Evolutionary conservation across 1,140 invertebrate genomes (phyloP).

Genomic region (Zaprionus inermis): DNA sequence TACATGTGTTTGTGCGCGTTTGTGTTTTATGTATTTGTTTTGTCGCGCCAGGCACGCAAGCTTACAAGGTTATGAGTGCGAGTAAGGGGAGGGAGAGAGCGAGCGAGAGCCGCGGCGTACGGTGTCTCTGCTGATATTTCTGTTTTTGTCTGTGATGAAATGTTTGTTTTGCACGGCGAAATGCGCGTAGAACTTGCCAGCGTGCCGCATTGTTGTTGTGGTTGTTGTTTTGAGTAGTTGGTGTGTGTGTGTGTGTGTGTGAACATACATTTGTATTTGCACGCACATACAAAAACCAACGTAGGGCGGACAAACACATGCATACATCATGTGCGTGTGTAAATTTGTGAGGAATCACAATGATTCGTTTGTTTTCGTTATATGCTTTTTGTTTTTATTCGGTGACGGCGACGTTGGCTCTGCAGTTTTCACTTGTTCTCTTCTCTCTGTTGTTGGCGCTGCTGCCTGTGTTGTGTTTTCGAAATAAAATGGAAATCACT

Average conservation of each 20-base stretch:
- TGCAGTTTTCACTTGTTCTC: slow-evolving; percentile 57
- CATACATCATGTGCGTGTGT: slow-evolving; percentile 10
- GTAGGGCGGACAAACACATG: background rate
- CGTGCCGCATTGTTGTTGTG: slow-evolving; percentile 46
- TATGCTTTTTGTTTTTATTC: slow-evolving; percentile 71
- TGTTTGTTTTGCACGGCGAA: slow-evolving; percentile 81
- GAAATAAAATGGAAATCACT: slow-evolving; percentile 71
- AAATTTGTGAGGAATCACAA: slow-evolving; percentile 31
- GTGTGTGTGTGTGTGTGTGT: slow-evolving; percentile 12
- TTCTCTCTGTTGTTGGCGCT: slow-evolving; percentile 32
- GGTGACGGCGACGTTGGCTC: slow-evolving; percentile 17
- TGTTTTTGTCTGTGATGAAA: slow-evolving; percentile 72
- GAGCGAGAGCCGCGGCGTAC: slow-evolving; percentile 4
- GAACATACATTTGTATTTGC: slow-evolving; percentile 11
- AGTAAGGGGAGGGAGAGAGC: slow-evolving; percentile 13
- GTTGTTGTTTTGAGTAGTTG: slow-evolving; percentile 69
- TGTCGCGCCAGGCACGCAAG: slow-evolving; percentile 63
- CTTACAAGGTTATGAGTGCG: slow-evolving; percentile 22
- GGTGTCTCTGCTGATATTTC: slow-evolving; percentile 68
- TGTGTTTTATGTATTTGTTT: slow-evolving; percentile 69
- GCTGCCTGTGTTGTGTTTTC: slow-evolving; percentile 71
- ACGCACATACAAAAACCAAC: background rate
- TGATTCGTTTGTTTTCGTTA: slow-evolving; percentile 62
- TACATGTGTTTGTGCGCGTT: slow-evolving; percentile 34
- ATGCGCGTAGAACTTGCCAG: slow-evolving; percentile 71